Conservation (phyloP, 2,113 vertebrate species). For the Enhydra lutris region DNA sequence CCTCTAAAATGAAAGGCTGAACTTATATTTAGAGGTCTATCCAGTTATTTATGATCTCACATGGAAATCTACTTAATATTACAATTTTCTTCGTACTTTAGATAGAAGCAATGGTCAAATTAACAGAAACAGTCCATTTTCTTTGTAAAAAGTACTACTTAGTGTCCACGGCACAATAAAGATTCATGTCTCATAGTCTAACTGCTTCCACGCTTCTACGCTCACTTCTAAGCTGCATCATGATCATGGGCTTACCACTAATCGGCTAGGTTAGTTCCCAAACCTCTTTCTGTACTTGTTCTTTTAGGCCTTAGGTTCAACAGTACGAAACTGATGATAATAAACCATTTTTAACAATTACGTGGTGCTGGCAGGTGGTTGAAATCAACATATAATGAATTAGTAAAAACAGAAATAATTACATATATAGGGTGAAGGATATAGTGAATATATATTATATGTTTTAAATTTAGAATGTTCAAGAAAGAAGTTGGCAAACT, state of each 20-base stretch:
- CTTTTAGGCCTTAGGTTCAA: neutral
- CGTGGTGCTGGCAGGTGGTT: neutral
- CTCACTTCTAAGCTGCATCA: neutral
- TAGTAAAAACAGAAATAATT: neutral
- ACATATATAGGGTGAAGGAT: neutral
- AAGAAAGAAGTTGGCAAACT: neutral
- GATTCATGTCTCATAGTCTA: neutral
- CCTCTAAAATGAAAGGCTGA: neutral
- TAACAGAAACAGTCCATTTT: neutral
- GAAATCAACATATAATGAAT: neutral
- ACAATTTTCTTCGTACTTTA: neutral
- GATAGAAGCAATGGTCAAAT: neutral
- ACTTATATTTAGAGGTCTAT: neutral
- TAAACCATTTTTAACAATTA: neutral
- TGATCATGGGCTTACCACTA: neutral
- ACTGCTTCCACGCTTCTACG: neutral
- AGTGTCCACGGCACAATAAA: too few species aligned
- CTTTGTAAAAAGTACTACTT: neutral
- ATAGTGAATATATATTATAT: neutral
- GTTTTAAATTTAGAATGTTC: neutral
- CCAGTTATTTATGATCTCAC: neutral
- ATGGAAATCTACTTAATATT: neutral
- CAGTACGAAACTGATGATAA: neutral
- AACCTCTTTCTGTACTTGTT: neutral
- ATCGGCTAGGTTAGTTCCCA: neutral